Conservation (phyloP, 30 jellyfish, hydroid and myxozoan genomes). For the Cassiopea andromeda region DNA sequence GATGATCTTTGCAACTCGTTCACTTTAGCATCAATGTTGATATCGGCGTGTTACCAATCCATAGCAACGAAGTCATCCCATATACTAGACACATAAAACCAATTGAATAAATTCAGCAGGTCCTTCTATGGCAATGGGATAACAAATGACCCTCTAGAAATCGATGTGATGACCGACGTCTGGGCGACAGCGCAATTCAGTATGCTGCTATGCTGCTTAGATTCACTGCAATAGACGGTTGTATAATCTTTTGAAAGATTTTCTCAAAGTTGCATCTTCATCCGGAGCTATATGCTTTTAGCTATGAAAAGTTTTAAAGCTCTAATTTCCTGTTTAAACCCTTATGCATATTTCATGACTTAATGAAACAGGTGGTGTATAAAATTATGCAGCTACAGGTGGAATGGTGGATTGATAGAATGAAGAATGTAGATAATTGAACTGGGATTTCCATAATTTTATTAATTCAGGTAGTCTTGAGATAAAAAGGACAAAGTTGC, state of each 20-base stretch:
- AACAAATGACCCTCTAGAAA: constrained; percentile 10
- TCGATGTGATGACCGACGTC: not conserved
- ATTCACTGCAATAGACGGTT: not conserved
- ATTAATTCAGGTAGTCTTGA: no score
- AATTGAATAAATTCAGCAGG: constrained; percentile 70
- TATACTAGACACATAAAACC: constrained; percentile 45
- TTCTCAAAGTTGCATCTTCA: not conserved
- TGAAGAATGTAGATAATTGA: not conserved
- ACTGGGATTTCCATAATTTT: no score
- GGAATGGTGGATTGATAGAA: constrained; percentile 9
- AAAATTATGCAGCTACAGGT: not conserved
- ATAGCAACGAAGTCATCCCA: constrained; percentile 36
- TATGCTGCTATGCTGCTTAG: not conserved
- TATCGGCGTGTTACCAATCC: constrained; percentile 3
- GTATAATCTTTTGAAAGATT: not conserved
- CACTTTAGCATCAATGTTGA: constrained; percentile 11
- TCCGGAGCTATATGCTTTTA: constrained; percentile 10
- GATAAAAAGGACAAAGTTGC: no score
- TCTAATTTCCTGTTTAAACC: constrained; percentile 47
- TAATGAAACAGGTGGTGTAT: constrained; percentile 44
- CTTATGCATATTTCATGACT: constrained; percentile 49
- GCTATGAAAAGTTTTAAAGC: constrained; percentile 49
- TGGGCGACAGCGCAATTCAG: not conserved
- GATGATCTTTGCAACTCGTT: constrained; percentile 4
- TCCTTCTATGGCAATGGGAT: constrained; percentile 62